These are phyloP conservation scores for Labroides dimidiatus DNA, from an alignment of 2,797 vertebrate species.

Conservation along the genomic window DNA sequence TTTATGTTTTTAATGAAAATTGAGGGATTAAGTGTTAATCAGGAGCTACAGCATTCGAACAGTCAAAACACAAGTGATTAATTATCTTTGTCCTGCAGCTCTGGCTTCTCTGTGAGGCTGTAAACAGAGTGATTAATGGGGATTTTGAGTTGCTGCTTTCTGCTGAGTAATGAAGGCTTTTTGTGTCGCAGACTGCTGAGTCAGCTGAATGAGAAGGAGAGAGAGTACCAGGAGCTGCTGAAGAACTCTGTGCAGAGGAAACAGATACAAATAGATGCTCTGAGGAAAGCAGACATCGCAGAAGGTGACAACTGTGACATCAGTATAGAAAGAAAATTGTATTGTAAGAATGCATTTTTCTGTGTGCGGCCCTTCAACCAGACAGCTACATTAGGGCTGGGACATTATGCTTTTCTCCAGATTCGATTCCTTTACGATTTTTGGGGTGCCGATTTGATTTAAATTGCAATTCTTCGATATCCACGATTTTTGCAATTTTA, in stretches of 20 bases:
- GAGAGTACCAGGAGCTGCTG: slow-evolving; percentile 86
- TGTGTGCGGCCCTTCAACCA: no score
- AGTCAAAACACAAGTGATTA: neutral
- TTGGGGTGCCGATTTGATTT: no score
- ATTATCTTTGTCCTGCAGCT: neutral
- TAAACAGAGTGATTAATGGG: neutral
- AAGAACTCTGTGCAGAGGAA: slow-evolving; percentile 67
- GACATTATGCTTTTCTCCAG: no score
- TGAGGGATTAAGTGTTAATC: neutral
- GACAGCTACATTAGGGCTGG: no score
- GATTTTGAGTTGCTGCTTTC: slow-evolving; percentile 17
- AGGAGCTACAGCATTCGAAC: neutral
- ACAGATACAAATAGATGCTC: slow-evolving; percentile 57
- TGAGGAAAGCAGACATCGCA: slow-evolving; percentile 37
- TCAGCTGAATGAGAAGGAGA: slow-evolving; percentile 87
- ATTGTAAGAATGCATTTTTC: neutral
- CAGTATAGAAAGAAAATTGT: neutral
- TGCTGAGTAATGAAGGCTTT: slow-evolving; percentile 38
- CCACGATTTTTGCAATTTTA: no score
- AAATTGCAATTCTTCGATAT: no score
- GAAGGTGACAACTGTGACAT: slow-evolving; percentile 55
- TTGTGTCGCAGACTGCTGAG: slow-evolving; percentile 83
- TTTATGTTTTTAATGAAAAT: neutral
- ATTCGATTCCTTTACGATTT: no score
- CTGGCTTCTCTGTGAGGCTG: neutral